Evolutionary conservation across 2,113 vertebrate species (phyloP), one percentile per base, ranked within the genome.

Genomic region (Lucifuga dentata): DNA sequence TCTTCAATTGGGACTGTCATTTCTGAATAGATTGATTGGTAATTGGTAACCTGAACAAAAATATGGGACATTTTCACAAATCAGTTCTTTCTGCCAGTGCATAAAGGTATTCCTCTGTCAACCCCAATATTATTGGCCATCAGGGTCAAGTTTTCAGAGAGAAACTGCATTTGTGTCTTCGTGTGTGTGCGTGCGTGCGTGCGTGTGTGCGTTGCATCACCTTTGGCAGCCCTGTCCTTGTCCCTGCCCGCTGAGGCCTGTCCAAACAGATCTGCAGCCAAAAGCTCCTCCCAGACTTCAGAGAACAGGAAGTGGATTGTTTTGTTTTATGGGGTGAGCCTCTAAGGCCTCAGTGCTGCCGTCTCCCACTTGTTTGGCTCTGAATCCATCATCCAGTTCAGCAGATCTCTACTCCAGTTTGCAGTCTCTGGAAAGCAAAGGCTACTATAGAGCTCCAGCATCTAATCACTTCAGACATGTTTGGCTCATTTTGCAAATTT

Each of bases 301-400:
- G 62, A 73, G 80, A 75, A 86, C 73, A 85, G 90, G 88, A 91
- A 90, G 86, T 81, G 66, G 77, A 52, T 78, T 86, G 84, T 90
- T 90, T 84, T 73, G 78, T 84, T 86, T 81, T 77, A 65, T 73
- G 69, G 77, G 36, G 73, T 51, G 52, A 73, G 51, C 52, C 55
- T 77, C 60, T 7, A 67, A 73, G 76, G 67, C 66, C 63, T 56
- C 24, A 1, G 32, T 26, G 38, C 57, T 61, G 58, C 61, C 44
- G 73, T 68, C 73, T 73, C 71, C 66, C 50, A 41, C 57, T 79
- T 63, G 40, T 63, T 80, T 70, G 51, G 80, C 76, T 74, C 53
- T 74, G 32, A 57, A 60, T 61, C 45, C 51, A 35, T 73, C 63
- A 39, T 78, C 29, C 11, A 13, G 46, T 43, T 33, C 21, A 29